Evolutionary conservation across 2,888 invertebrate genomes (phyloP), one percentile per base, ranked within the genome.

Genomic region (Perizoma flavofasciatum): DNA sequence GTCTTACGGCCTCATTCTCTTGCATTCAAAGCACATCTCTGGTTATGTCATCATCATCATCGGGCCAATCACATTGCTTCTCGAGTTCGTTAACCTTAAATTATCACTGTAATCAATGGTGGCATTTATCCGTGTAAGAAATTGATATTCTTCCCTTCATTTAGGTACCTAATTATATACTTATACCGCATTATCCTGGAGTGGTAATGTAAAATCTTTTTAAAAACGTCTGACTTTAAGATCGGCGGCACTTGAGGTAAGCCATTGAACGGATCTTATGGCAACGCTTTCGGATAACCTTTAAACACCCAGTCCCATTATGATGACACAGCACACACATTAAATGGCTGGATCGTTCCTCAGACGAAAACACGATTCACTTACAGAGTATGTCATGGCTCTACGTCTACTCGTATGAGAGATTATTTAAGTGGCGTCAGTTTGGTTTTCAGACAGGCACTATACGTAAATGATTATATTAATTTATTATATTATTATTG

Each of bases 251-350:
- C 51, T 47, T 55, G 22, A 43, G 51, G 56, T 57, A 59, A 59
- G 55, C 45, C 52, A 35, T 54, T 54, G 81, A 76, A 79, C 79
- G 65, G 72, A 79, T 79, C 72, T 71, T 74, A 77, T 70, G 71
- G 71, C 73, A 74, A 73, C 61, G 72, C 71, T 73, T 78, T 79
- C 80, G 71, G 78, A 77, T 86, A 85, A 86, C 86, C 86, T 88
- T 85, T 84, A 83, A 75, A 75, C 69, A 74, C 68, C 55, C 44
- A 59, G 57, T 55, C 53, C 61, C 54, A 56, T 65, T 22, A 22
- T 22, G 22, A 45, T 52, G 53, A 34, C 47, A 55, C 54, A 59
- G 59, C 43, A 43, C 11, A 46, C 6, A 11, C 47, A 49, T 50
- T 0, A 1, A 35, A 46, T 22, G 34, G 59, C 50, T 51, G 55